Evolutionary conservation across 37 sponge, comb jelly and placozoan genomes (phyloP), one percentile per base, ranked within the genome.

Genomic region (Haliclona indistincta): DNA sequence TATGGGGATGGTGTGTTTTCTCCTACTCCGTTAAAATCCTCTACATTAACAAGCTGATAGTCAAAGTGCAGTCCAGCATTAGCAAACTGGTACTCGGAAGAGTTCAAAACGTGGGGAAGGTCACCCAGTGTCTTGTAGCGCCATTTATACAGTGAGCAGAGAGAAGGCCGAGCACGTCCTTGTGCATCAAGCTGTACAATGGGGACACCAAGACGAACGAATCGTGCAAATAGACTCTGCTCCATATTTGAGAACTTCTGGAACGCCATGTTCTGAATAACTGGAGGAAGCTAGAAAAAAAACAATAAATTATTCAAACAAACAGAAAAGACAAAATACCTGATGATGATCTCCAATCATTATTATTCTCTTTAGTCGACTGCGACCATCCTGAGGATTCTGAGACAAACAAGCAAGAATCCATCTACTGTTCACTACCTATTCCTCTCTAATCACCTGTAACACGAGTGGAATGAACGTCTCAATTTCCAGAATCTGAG

Each of bases 161-260:
- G 91, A 28, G 75, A 74, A 54, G 95, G 89, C 6, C 99, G 76
- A 30, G 96, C 92, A 37, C 99, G 76, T 25, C 99, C 99, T 80
- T 98, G 99, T n/a, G 88, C 94, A 63, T 98, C 99, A 71, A 98
- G 87, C 70, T 98, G 94, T 37, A 95, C 72, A 6, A 91, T 77
- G 8, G 99, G 99, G 0, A 98, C 99, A n/a, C 99, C 96, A 38
- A 95, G 84, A 0, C 95, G 79, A 13, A 98, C 91, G 82, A 98
- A 98, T 23, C 99, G 83, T 6, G 99, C 85, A 73, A 98, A 98
- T 77, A 98, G 58, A 20, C 88, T 84, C 91, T 98, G 99, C 63
- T 98, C 99, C 99, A 98, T 93, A 79, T 98, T 98, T 53, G 91
- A 92, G 82, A 84, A 98, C 89, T 95, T 95, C 87, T 98, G 99